Evolutionary conservation across 2,888 invertebrate species (phyloP), one percentile per base, ranked within the genome.

Genomic region (Hyles lineata): DNA sequence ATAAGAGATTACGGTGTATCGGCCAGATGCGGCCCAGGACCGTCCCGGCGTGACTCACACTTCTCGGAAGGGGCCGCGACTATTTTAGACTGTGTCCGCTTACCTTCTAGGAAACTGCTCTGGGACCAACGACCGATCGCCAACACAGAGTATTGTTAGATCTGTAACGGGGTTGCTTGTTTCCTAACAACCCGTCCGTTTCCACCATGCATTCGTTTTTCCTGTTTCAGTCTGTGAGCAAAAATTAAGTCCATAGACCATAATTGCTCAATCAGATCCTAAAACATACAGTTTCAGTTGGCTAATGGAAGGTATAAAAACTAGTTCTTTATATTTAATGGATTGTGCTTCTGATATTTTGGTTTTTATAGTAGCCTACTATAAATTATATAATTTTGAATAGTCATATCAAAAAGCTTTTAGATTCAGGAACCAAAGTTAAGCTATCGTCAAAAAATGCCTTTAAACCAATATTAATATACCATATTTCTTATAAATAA

Each of bases 31-130:
- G 91, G 86, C 83, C 81, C 85, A 85, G 90, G 90, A 88, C 90
- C 82, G 90, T 91, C 91, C 92, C 90, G 89, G 76, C 74, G 78
- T 93, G 93, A 93, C 75, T 94, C 93, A 94, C 83, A 83, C 81
- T 89, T 90, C 92, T 91, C 90, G 90, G 93, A 94, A 93, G 92
- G 89, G 90, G 91, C 90, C 90, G 90, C 83, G 88, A 90, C 93
- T 93, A 93, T 94, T 94, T 93, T 92, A 90, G 91, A 90, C 87
- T 92, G 93, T 91, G 93, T 94, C 93, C 93, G 94, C 93, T 93
- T 93, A 92, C 93, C 90, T 94, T 94, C 94, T 94, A 91, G 91
- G 93, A 93, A 93, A 86, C 86, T 87, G 82, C 83, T 85, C 84
- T 87, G 93, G 88, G 94, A 93, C 93, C 93, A 93, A 93, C 92